Base-by-base conservation (phyloP, 2,113 vertebrate genomes). In the Illadopsis cleaveri region DNA sequence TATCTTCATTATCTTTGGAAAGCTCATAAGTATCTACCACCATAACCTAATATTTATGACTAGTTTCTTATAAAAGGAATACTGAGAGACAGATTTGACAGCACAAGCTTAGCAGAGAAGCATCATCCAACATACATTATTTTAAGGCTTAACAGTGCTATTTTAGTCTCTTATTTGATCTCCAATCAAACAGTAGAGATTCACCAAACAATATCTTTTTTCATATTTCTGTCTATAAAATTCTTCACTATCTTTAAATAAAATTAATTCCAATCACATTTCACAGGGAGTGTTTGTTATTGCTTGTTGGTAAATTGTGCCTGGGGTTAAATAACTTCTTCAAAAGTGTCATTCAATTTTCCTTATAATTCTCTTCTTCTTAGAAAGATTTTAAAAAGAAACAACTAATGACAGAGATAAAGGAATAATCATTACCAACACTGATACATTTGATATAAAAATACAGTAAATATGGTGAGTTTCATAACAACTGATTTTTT, bases 61-160 rank as follows among this genome's bases (percentile, higher is more conserved):
- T 65, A 61, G 48, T 54, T 68, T 94, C 61, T 95, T 86, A 87
- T 86, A 50, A 86, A 94, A 95, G 22, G 45, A 93, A 45, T 72
- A 77, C 58, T 85, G 71, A 91, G 82, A 89, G 68, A 87, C 54
- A 9, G n/a, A 91, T 28, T 54, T 91, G 58, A 89, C 72, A 91
- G 57, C 44, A 75, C 12, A 90, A 64, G 15, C 17, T 94, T 80
- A 22, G n/a, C 15, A 64, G 65, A 47, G 28, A 81, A 78, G 11
- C 19, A 44, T 18, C 5, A 70, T 62, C 10, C 23, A 87, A 82
- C 27, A 75, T 18, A 31, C 9, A 60, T 12, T 56, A 15, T 82
- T 93, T 87, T 87, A 54, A 70, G 48, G 9, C 4, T 44, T 82
- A 61, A 77, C n/a, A 66, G 5, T 69, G 72, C 8, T 45, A 53